Evolutionary conservation across 1,140 invertebrate species (phyloP).

Genomic region (Neoseiulus cucumeris): DNA sequence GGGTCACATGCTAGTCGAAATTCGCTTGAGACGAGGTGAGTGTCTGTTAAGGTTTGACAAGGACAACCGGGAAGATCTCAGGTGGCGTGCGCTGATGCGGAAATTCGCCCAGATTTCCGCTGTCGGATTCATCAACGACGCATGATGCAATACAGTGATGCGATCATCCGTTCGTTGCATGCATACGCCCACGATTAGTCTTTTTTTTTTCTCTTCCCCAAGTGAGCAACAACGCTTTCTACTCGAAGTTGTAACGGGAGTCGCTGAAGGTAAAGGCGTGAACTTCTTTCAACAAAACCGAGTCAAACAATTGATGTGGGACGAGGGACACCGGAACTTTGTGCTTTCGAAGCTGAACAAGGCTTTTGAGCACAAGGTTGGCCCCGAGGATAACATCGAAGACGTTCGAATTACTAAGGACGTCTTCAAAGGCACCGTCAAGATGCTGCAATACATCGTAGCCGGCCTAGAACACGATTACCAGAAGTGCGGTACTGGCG

Average conservation of each 20-base stretch:
- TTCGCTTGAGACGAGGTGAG: background rate
- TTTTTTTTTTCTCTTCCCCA: conserved; percentile 14
- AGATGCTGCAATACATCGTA: conserved; percentile 27
- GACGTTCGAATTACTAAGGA: conserved; percentile 56
- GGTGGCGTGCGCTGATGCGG: too few relatives aligned
- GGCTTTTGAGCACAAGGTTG: conserved; percentile 75
- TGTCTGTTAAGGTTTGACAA: background rate
- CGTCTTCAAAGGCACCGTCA: conserved; percentile 79
- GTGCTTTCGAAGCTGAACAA: conserved; percentile 85
- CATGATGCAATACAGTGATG: background rate
- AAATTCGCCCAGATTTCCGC: too few relatives aligned
- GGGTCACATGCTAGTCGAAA: background rate
- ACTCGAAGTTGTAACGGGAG: conserved; percentile 61
- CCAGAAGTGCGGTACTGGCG: conserved; percentile 76
- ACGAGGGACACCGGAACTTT: conserved; percentile 92
- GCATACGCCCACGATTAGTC: background rate
- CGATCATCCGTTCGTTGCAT: background rate
- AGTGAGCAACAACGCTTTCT: conserved; percentile 40
- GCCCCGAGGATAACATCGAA: conserved; percentile 86
- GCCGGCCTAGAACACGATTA: conserved; percentile 79
- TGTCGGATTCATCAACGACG: too few relatives aligned
- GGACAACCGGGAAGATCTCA: background rate
- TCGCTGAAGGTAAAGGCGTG: conserved; percentile 83
- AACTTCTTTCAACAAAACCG: conserved; percentile 88
- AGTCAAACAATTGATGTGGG: conserved; percentile 91